These are phyloP conservation scores for Pelecanus crispus DNA, from an alignment of 2,113 vertebrate genomes.

Conservation along the genomic window DNA sequence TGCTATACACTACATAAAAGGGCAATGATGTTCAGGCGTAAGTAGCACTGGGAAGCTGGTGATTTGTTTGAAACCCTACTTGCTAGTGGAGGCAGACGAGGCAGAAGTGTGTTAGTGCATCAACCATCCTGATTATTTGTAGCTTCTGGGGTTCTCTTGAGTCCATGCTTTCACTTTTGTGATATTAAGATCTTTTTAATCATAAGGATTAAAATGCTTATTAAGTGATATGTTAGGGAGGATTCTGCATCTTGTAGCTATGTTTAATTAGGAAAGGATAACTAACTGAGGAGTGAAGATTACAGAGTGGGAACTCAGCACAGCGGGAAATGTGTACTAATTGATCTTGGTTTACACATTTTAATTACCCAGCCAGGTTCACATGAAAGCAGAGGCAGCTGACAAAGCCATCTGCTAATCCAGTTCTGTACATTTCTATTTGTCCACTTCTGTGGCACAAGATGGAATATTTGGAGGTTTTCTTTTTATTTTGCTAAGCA, in stretches of 20 bases:
- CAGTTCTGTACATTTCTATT: background rate
- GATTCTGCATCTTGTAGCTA: background rate
- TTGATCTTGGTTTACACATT: background rate
- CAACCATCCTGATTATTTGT: background rate
- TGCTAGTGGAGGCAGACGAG: background rate
- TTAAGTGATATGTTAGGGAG: background rate
- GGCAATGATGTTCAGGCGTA: background rate
- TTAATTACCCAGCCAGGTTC: background rate
- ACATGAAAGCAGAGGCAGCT: background rate
- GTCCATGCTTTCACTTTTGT: background rate
- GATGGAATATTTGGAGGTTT: background rate
- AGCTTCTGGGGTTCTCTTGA: background rate
- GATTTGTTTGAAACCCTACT: background rate
- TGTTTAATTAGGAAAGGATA: conserved; percentile 12
- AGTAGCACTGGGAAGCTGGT: background rate
- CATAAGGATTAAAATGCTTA: background rate
- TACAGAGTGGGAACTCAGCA: background rate
- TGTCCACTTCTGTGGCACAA: background rate
- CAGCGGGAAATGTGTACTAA: background rate
- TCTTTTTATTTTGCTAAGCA: background rate
- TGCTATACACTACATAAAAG: background rate
- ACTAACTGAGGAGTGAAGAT: background rate
- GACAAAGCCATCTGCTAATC: background rate
- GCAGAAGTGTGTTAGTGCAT: background rate
- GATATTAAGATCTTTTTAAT: background rate